phyloP scores from a whole-genome alignment of 2,888 invertebrate species.

The Parthenolecanium corni region DNA sequence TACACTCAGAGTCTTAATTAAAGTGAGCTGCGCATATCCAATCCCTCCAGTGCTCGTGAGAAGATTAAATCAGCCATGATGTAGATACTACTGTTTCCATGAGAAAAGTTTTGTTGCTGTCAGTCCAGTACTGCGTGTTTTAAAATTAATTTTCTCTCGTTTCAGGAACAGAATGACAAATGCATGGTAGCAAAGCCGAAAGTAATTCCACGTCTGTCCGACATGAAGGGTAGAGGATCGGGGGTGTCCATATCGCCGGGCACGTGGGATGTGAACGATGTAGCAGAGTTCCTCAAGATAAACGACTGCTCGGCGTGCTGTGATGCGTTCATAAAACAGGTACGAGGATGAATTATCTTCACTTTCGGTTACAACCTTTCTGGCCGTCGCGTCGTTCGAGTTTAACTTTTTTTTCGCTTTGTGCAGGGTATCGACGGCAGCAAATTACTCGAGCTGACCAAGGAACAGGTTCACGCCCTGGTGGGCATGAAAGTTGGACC shows the following conservation, averaged over 20 bases:
- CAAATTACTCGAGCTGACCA: slow-evolving; percentile 63
- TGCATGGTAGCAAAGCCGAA: slow-evolving; percentile 36
- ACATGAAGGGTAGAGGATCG: slow-evolving; percentile 34
- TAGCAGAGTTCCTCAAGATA: slow-evolving; percentile 75
- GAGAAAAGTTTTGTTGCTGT: too few species aligned
- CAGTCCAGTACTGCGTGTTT: too few species aligned
- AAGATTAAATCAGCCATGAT: too few species aligned
- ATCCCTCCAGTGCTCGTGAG: too few species aligned
- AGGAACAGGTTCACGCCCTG: slow-evolving; percentile 80
- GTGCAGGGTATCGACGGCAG: slow-evolving; percentile 67
- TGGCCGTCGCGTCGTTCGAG: neutral
- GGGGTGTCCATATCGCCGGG: slow-evolving; percentile 29
- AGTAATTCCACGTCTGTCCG: slow-evolving; percentile 47
- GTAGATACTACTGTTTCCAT: too few species aligned
- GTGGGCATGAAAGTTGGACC: slow-evolving; percentile 91
- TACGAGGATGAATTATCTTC: slow-evolving; percentile 35
- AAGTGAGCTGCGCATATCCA: too few species aligned
- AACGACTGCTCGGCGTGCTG: slow-evolving; percentile 62
- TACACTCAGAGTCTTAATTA: too few species aligned
- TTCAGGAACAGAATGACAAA: slow-evolving; percentile 12
- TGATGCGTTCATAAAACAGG: slow-evolving; percentile 47
- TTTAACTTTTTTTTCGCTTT: slow-evolving; percentile 30
- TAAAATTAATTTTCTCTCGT: neutral
- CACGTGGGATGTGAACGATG: slow-evolving; percentile 74
- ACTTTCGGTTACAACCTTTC: neutral